Evolutionary conservation across 2,797 vertebrate genomes (phyloP), one percentile per base, ranked within the genome.

Genomic region (Lacerta viridis): DNA sequence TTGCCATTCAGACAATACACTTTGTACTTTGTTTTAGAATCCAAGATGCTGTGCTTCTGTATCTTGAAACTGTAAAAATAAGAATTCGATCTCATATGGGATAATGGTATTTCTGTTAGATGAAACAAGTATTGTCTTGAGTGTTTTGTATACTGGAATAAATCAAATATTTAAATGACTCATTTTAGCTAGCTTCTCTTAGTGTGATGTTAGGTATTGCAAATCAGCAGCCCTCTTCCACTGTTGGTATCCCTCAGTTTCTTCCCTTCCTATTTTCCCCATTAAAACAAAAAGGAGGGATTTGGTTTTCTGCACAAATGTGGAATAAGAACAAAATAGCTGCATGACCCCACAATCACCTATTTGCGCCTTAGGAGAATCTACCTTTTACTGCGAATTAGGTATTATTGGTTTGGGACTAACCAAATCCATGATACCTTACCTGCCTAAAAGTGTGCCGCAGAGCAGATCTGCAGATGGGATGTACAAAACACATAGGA

Each of bases 71-170:
- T 1, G 3, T 15, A 61, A 61, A 3, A 64, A 25, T 46, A 36
- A 59, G 7, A 84, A 66, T 9, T 36, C n/a, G 10, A 33, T 20
- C 29, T 64, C 27, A n/a, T 7, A 39, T 27, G 20, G 77, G 27
- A 39, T 61, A 76, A 7, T 36, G 59, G 43, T 27, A 27, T 39
- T 10, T 80, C 41, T 0, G 92, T 33, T 3, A 20, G 33, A 43
- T 84, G 36, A 59, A 41, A n/a, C 2, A 59, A 61, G 1, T 71
- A 5, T 55, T 39, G 11, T 55, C 46, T 55, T 29, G 4, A 74
- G 9, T 0, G 50, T 29, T 66, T 92, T 76, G 9, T 1, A 39
- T 74, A 0, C 0, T 29, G 43, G 80, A 25, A 27, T 87, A 69
- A 80, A 33, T 46, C 84, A 64, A 78, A 36, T n/a, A 64, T 0